Conservation (phyloP, 1,140 invertebrate genomes). For the Popillia japonica region DNA sequence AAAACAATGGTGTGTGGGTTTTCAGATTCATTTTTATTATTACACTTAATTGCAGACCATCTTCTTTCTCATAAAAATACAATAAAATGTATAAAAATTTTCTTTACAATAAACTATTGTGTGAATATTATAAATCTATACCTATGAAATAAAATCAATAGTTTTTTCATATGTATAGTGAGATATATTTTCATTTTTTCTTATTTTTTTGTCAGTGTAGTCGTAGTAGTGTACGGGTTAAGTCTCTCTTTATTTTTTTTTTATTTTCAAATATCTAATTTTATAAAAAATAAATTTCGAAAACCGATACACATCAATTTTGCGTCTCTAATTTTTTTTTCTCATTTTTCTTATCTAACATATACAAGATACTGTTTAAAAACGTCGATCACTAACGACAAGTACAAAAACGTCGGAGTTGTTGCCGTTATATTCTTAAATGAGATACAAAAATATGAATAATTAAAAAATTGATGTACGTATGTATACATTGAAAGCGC, state of each 20-base stretch:
- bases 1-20: background rate
- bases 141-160: slow-evolving; percentile 35
- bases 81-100: slow-evolving; percentile 39
- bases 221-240: no score
- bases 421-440: background rate
- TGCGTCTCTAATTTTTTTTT: slow-evolving; percentile 9
- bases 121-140: slow-evolving; percentile 23
- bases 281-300: slow-evolving; percentile 30
- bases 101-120: slow-evolving; percentile 27
- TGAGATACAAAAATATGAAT: slow-evolving; percentile 10
- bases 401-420: slow-evolving; percentile 31
- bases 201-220: no score
- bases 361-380: background rate
- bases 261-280: background rate
- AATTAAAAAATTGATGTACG: slow-evolving; percentile 12
- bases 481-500: slow-evolving; percentile 23
- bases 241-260: background rate
- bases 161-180: slow-evolving; percentile 39
- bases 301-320: background rate
- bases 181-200: slow-evolving; percentile 33
- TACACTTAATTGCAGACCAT: slow-evolving; percentile 23
- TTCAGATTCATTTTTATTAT: slow-evolving; percentile 4
- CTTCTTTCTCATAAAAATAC: slow-evolving; percentile 38
- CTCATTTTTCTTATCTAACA: background rate
- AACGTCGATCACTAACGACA: slow-evolving; percentile 24